Conservation (phyloP, 2,797 vertebrate genomes). For the Falco berigora region DNA sequence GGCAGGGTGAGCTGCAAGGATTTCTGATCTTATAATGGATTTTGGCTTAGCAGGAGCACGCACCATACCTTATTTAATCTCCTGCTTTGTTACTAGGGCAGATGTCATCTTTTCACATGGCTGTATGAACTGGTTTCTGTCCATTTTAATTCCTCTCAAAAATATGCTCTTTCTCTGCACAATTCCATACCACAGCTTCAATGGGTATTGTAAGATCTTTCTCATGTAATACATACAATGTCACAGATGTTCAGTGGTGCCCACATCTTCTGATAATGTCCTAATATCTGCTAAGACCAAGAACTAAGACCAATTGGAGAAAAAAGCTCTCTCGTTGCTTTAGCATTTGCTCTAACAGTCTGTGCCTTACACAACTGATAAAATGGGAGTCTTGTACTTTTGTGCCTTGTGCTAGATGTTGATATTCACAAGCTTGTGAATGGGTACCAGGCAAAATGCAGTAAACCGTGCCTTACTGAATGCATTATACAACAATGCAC, state of each 20-base stretch:
- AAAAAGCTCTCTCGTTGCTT: background rate
- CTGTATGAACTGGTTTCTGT: background rate
- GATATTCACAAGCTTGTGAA: background rate
- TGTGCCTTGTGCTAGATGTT: background rate
- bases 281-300: background rate
- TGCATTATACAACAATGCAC: background rate
- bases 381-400: background rate
- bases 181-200: background rate
- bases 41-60: background rate
- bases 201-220: background rate
- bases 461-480: background rate
- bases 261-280: background rate
- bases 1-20: background rate
- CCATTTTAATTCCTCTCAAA: background rate
- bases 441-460: background rate
- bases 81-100: background rate
- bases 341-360: background rate
- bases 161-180: background rate
- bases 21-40: background rate
- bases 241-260: background rate
- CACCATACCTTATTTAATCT: background rate
- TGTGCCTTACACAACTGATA: background rate
- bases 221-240: background rate
- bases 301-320: background rate
- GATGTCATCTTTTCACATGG: background rate